Evolutionary conservation across 2,113 vertebrate species (phyloP).

Genomic region (Saguinus midas): DNA sequence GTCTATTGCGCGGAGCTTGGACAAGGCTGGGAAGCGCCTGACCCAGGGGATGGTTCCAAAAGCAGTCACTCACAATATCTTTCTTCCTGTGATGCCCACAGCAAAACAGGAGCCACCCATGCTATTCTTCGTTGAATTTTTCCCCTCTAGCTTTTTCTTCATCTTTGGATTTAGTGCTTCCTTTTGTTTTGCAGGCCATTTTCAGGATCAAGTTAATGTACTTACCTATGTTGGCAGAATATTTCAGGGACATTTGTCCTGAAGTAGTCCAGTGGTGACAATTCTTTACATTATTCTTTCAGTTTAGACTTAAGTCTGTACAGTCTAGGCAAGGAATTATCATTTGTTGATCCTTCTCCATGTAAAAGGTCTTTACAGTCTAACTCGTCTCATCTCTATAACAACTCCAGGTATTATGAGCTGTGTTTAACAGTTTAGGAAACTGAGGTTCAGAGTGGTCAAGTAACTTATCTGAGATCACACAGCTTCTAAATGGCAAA

Average conservation of each 20-base stretch:
- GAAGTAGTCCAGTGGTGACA: background rate
- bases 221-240: background rate
- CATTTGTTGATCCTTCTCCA: background rate
- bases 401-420: background rate
- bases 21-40: background rate
- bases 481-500: background rate
- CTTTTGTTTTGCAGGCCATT: background rate
- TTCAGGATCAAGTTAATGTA: background rate
- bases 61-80: background rate
- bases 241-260: background rate
- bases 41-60: background rate
- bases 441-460: background rate
- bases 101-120: accelerated
- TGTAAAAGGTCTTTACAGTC: background rate
- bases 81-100: background rate
- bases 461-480: background rate
- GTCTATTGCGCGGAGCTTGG: background rate
- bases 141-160: background rate
- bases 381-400: background rate
- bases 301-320: background rate
- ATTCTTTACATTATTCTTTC: background rate
- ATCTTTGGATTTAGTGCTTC: background rate
- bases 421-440: background rate
- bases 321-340: background rate
- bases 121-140: background rate